Percentiles rank a stretch among this genome's conserved stretches.
These are phyloP conservation scores for Spermophilus dauricus DNA, from an alignment of 2,113 vertebrate species.

Conservation along the genomic window DNA sequence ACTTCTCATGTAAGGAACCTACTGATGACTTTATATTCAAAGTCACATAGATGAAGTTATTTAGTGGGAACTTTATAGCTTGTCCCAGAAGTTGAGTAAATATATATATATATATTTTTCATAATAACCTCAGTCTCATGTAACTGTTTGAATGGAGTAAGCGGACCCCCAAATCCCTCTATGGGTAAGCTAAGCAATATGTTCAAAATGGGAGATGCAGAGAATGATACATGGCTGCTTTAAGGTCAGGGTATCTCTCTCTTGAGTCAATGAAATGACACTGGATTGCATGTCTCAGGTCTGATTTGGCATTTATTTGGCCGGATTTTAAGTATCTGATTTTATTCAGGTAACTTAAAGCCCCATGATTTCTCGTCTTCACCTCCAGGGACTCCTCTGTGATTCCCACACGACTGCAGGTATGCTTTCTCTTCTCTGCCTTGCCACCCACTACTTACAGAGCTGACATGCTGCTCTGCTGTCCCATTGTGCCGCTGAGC, in stretches of 20 bases:
- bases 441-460: neutral
- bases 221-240: neutral
- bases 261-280: neutral
- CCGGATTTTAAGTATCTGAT: neutral
- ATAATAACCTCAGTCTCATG: neutral
- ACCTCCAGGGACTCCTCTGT: neutral
- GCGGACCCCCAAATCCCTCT: neutral
- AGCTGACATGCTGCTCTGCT: neutral
- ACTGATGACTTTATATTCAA: neutral
- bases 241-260: neutral
- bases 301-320: conserved; percentile 28
- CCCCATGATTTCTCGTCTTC: neutral
- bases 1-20: neutral
- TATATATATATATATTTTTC: neutral
- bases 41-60: neutral
- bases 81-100: conserved; percentile 11
- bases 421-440: neutral
- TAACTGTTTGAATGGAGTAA: neutral
- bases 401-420: neutral
- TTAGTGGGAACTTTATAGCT: neutral
- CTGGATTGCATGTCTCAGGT: neutral
- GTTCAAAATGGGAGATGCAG: neutral
- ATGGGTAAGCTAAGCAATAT: neutral
- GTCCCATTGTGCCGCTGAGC: neutral
- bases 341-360: neutral